Conservation (phyloP, 2,888 invertebrate genomes). For the Ferdinandea cuprea region DNA sequence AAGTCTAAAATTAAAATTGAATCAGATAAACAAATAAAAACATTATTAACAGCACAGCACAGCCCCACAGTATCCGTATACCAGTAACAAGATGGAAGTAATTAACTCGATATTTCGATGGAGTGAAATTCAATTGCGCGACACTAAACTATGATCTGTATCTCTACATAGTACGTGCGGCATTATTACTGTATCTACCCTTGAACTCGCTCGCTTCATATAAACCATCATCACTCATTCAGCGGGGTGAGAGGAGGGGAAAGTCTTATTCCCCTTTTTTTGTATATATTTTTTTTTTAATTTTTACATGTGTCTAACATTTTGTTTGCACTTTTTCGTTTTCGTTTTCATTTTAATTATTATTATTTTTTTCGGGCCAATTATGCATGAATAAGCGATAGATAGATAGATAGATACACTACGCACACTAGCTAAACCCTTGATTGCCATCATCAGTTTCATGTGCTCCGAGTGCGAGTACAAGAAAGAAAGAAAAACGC, state of each 20-base stretch:
- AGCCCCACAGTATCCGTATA: neutral
- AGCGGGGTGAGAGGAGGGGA: too few relatives aligned
- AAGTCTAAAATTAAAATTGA: conserved; percentile 43
- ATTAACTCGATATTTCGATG: conserved; percentile 45
- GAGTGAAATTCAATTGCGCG: conserved; percentile 57
- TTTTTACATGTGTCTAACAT: conserved; percentile 9
- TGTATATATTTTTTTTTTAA: neutral
- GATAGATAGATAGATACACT: neutral
- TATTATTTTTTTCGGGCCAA: neutral
- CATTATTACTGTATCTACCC: conserved; percentile 17
- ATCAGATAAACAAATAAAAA: conserved; percentile 50
- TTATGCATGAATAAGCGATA: conserved; percentile 20
- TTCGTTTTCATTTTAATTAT: too few relatives aligned
- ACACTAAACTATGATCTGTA: conserved; percentile 24
- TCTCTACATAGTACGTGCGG: neutral
- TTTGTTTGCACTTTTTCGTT: conserved; percentile 11
- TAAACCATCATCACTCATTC: neutral
- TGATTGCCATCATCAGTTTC: conserved; percentile 16
- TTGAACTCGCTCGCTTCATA: conserved; percentile 13
- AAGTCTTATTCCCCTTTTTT: neutral
- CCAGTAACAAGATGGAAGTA: conserved; percentile 45
- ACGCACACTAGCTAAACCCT: conserved; percentile 21
- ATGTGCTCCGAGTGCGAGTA: neutral
- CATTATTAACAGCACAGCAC: conserved; percentile 5
- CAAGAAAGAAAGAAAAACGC: neutral